These are phyloP conservation scores for Ctenopoma multispine DNA, from an alignment of 2,797 vertebrate genomes.

Conservation along the genomic window DNA sequence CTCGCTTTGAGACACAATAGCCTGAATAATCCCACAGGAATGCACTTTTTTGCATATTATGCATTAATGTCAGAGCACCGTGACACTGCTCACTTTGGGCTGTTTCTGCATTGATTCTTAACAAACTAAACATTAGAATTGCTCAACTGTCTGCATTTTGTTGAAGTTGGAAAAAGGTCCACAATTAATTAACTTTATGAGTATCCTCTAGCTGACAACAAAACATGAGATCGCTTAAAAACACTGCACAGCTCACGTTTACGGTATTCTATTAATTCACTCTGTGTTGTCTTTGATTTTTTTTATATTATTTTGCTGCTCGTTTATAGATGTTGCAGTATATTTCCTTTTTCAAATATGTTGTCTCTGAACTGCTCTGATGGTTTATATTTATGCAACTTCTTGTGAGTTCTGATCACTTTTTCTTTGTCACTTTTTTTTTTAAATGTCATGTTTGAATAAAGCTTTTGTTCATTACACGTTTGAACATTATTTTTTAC, in stretches of 20 bases:
- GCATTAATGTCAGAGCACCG: constrained; percentile 47
- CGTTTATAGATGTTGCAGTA: constrained; percentile 72
- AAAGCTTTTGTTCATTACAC: constrained; percentile 80
- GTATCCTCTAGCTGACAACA: constrained; percentile 65
- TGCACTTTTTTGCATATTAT: constrained; percentile 52
- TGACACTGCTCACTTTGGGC: constrained; percentile 48
- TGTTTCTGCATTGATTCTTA: constrained; percentile 34
- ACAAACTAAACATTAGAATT: constrained; percentile 34
- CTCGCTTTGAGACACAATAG: constrained; percentile 59
- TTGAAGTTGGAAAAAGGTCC: constrained; percentile 23
- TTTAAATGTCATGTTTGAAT: constrained; percentile 75
- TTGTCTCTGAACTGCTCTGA: constrained; percentile 75
- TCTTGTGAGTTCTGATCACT: constrained; percentile 71
- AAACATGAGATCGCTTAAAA: constrained; percentile 33
- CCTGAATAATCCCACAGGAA: constrained; percentile 62
- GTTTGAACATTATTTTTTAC: constrained; percentile 1
- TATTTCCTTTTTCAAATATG: constrained; percentile 72
- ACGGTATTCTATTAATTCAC: constrained; percentile 53
- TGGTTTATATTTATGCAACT: constrained; percentile 85
- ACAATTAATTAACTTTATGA: constrained; percentile 45
- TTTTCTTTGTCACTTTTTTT: constrained; percentile 65
- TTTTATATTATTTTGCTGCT: constrained; percentile 67
- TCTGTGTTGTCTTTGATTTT: constrained; percentile 43
- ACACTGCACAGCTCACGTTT: constrained; percentile 56
- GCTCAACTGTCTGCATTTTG: constrained; percentile 37